Conservation (phyloP, 2,797 vertebrate genomes). For the Percopsis omiscomaycus region DNA sequence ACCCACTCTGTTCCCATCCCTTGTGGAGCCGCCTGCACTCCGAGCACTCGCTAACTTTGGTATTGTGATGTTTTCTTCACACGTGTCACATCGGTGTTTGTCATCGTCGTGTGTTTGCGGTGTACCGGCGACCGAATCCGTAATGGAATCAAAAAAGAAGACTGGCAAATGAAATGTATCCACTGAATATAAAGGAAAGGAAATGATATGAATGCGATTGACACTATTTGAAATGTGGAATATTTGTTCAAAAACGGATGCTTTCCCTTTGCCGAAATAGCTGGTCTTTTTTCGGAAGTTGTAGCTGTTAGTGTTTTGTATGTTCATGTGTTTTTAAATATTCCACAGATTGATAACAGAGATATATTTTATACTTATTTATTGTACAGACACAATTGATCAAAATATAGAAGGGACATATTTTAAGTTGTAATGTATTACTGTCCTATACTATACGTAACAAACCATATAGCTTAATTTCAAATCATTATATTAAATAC, state of each 20-base stretch:
- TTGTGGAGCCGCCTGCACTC: constrained; percentile 26
- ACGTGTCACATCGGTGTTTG: constrained; percentile 53
- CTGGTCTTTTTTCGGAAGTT: constrained; percentile 92
- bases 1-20: constrained; percentile 38
- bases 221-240: constrained; percentile 30
- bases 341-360: constrained; percentile 81
- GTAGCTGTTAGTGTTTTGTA: constrained; percentile 84
- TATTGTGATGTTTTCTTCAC: constrained; percentile 58
- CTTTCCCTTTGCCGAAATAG: constrained; percentile 85
- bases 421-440: constrained; percentile 76
- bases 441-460: constrained; percentile 70
- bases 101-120: constrained; percentile 53
- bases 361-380: constrained; percentile 99
- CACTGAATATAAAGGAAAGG: constrained; percentile 23
- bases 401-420: constrained; percentile 73
- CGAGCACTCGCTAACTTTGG: constrained; percentile 47
- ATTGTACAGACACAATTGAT: constrained; percentile 85
- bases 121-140: constrained; percentile 53
- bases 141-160: constrained; percentile 10
- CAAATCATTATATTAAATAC: constrained; percentile 35
- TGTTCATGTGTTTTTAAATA: constrained; percentile 83
- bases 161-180: constrained; percentile 16
- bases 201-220: constrained; percentile 36
- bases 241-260: constrained; percentile 47
- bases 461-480: constrained; percentile 57